Evolutionary conservation across 2,113 vertebrate genomes (phyloP).

Genomic region (Thunnus thynnus): DNA sequence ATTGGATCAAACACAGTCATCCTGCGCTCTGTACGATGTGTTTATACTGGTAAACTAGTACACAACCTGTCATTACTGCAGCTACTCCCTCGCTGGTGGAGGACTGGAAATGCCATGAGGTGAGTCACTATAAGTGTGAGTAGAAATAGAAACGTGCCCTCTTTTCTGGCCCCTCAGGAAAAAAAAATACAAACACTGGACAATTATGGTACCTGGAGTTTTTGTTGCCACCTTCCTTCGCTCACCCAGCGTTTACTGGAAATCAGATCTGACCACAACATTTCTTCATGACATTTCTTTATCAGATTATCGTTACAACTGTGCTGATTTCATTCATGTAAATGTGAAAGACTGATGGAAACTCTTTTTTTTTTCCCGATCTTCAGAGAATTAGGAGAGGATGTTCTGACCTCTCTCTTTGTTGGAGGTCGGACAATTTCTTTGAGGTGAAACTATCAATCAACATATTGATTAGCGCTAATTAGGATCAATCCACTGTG

Average conservation of each 20-base stretch:
- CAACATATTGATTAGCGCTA: slow-evolving; percentile 77
- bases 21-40: not conserved
- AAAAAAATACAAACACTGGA: not conserved
- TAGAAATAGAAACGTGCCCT: not conserved
- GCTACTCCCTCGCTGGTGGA: not conserved
- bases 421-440: slow-evolving; percentile 41
- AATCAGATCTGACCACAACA: not conserved
- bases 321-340: not conserved
- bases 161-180: not conserved
- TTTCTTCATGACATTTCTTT: not conserved
- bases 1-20: not conserved
- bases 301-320: not conserved
- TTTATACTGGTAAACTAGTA: not conserved
- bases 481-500: slow-evolving; percentile 78
- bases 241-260: not conserved
- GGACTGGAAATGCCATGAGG: not conserved
- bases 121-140: not conserved
- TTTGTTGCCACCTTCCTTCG: not conserved
- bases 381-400: slow-evolving; percentile 9
- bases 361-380: not conserved
- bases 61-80: not conserved
- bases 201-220: not conserved
- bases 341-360: not conserved
- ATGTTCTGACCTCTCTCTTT: slow-evolving; percentile 42
- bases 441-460: slow-evolving; percentile 74